Evolutionary conservation across 2,113 vertebrate species (phyloP), one percentile per base, ranked within the genome.

Genomic region (Cervus canadensis): DNA sequence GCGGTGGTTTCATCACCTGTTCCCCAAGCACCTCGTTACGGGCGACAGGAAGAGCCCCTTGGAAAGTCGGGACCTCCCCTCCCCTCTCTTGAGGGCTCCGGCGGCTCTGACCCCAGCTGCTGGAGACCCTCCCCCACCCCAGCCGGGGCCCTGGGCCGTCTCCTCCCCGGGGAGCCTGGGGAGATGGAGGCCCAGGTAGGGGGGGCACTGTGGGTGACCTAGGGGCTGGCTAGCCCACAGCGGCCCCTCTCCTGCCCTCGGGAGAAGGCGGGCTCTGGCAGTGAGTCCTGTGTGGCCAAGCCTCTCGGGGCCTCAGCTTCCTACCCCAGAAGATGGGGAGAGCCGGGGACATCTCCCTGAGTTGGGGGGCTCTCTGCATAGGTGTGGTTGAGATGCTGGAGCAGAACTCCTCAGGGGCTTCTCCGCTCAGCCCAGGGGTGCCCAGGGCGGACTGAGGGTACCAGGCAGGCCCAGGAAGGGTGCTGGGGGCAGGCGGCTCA

Each of bases 1-100:
- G 15, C 87, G 8, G 50, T 0, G 64, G 97, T 98, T 99, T 97
- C 99, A 97, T 98, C 98, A 98, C 97, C 98, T 56, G 7, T 43
- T 98, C 98, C 98, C 97, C 19, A 2, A 67, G 87, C 91, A 89
- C 93, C 98, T 98, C 98, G 86, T 98, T 98, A 98, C 0, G 1
- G 2, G 83, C 15, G 48, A 87, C 98, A 95, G 98, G 97, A 97
- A 97, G 98, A 79, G 97, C 98, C 97, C 97, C 97, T 95, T 95
- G 94, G 94, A 95, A 97, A 83, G 87, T 89, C 56, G 28, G 0
- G 71, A 94, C 93, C 52, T 89, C 93, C 93, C 92, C 54, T 15
- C 23, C 87, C 54, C 87, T 62, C 91, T 62, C 91, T 19, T 67
- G 67, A 91, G 94, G 96, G 79, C 56, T 28, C 45, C 0, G 30